A percentile compares a stretch with the other conserved stretches of the same genome.
phyloP scores from a whole-genome alignment of 2,113 vertebrate species.

The Cervus canadensis region DNA sequence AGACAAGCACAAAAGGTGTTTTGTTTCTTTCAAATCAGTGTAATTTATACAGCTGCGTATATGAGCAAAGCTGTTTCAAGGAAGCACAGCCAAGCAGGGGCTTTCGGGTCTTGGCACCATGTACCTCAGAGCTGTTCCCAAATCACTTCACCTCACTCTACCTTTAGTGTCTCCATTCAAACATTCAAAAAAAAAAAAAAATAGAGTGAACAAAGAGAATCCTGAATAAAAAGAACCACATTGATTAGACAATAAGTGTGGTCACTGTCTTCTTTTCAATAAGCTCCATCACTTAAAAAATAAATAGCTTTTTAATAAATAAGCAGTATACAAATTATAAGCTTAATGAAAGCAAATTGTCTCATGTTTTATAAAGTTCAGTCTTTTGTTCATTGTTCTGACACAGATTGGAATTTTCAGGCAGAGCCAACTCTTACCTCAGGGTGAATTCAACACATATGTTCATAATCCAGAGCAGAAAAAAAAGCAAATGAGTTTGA shows the following conservation, averaged over 20 bases:
- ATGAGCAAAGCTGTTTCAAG: not conserved
- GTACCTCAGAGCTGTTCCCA: not conserved
- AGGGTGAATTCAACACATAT: not conserved
- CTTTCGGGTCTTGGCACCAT: not conserved
- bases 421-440: not conserved
- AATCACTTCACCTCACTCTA: not conserved
- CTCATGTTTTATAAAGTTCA: not conserved
- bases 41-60: slow-evolving; percentile 15
- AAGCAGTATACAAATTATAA: not conserved
- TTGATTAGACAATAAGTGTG: not conserved
- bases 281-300: not conserved
- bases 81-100: not conserved
- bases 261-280: not conserved
- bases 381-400: not conserved
- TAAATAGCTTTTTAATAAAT: not conserved
- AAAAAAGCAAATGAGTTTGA: not conserved
- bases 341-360: not conserved
- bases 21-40: slow-evolving; percentile 44
- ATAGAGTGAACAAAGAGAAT: not conserved
- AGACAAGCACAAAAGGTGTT: slow-evolving; percentile 51
- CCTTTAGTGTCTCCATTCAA: not conserved
- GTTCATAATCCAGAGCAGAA: not conserved
- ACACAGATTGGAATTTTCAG: not conserved
- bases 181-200: not conserved
- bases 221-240: not conserved